phyloP scores from a whole-genome alignment of 2,888 invertebrate genomes.

The Helicoverpa assulta region DNA sequence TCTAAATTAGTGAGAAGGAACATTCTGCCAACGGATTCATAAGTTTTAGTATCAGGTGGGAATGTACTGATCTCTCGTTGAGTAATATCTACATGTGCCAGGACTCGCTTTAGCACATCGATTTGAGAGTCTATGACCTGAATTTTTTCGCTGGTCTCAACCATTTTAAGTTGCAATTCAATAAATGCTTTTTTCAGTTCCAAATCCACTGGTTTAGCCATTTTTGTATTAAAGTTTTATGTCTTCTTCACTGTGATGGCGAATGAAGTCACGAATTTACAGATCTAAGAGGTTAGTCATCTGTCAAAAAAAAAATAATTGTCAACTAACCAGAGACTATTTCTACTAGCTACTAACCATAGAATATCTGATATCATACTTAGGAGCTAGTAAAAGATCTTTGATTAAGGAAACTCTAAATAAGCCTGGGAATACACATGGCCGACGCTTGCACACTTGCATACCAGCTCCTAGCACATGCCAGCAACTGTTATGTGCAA shows the following conservation, averaged over 20 bases:
- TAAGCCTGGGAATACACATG: too few species aligned
- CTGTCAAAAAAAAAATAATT: slow-evolving; percentile 19
- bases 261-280: slow-evolving; percentile 1
- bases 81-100: slow-evolving; percentile 93
- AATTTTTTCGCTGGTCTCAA: slow-evolving; percentile 95
- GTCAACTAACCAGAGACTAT: background rate
- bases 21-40: slow-evolving; percentile 96
- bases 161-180: slow-evolving; percentile 95
- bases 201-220: slow-evolving; percentile 89
- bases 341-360: too few species aligned
- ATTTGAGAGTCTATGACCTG: slow-evolving; percentile 95
- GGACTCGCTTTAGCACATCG: slow-evolving; percentile 91
- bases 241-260: slow-evolving; percentile 1
- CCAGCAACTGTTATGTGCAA: too few species aligned
- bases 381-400: too few species aligned
- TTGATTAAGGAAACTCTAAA: too few species aligned
- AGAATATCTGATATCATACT: too few species aligned
- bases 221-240: slow-evolving; percentile 51
- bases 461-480: too few species aligned
- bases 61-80: slow-evolving; percentile 91
- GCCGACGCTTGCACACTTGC: too few species aligned
- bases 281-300: slow-evolving; percentile 12
- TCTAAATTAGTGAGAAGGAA: slow-evolving; percentile 93
- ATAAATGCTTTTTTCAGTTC: slow-evolving; percentile 93
- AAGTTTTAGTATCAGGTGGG: slow-evolving; percentile 92